These are phyloP conservation scores for Sebastes trivittatus DNA, from an alignment of 2,797 vertebrate species.

Conservation along the genomic window DNA sequence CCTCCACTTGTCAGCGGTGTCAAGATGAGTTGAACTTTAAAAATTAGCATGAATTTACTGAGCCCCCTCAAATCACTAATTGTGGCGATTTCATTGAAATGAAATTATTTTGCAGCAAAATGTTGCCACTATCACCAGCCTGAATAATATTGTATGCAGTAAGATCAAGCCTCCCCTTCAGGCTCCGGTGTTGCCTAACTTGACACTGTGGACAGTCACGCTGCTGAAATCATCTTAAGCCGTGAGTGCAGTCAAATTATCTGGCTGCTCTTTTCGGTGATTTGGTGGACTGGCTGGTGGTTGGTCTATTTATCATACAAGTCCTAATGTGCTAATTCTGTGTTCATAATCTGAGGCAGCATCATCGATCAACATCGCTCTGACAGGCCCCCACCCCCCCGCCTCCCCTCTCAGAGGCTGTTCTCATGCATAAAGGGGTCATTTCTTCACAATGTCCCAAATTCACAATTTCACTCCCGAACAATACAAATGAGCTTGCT, in stretches of 20 bases:
- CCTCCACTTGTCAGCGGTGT: too few species aligned
- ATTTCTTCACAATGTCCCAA: constrained; percentile 92
- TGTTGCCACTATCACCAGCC: neutral
- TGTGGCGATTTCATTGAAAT: neutral
- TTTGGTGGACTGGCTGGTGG: constrained; percentile 60
- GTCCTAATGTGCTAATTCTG: constrained; percentile 86
- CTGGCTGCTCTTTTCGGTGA: constrained; percentile 68
- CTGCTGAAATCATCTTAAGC: constrained; percentile 60
- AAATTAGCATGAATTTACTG: too few species aligned
- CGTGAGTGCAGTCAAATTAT: constrained; percentile 71
- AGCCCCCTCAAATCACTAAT: too few species aligned
- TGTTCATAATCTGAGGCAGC: constrained; percentile 88
- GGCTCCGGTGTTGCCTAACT: neutral
- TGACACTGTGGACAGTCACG: neutral
- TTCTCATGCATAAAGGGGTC: constrained; percentile 88
- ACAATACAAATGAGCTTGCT: constrained; percentile 91
- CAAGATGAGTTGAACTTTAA: too few species aligned
- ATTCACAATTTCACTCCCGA: constrained; percentile 88
- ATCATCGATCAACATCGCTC: constrained; percentile 93
- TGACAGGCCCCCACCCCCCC: constrained; percentile 80
- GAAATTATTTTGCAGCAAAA: neutral
- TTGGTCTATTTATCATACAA: constrained; percentile 87
- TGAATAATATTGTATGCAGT: neutral
- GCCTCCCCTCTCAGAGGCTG: constrained; percentile 70
- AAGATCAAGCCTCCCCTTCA: neutral